Evolutionary conservation across 1,140 invertebrate species (phyloP).

Genomic region (Diprion similis): DNA sequence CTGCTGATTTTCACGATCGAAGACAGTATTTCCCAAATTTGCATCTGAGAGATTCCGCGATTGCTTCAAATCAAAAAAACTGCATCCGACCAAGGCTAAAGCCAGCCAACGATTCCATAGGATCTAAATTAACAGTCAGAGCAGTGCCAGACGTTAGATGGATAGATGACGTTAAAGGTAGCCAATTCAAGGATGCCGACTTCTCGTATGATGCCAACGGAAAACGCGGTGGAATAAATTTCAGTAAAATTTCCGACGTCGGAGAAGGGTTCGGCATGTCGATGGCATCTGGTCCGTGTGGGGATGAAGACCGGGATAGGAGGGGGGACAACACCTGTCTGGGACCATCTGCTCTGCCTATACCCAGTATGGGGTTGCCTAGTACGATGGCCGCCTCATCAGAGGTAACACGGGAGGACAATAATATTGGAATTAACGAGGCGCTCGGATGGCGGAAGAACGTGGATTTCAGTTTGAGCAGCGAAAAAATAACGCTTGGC

Average conservation of each 20-base stretch:
- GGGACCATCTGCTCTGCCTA: conserved; percentile 43
- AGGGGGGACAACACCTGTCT: conserved; percentile 47
- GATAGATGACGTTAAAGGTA: conserved; percentile 30
- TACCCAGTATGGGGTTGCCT: conserved; percentile 22
- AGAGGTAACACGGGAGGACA: not conserved
- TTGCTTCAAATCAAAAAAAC: conserved; percentile 42
- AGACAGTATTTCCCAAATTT: conserved; percentile 32
- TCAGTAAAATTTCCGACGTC: not conserved
- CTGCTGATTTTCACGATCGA: conserved; percentile 75
- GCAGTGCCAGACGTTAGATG: conserved; percentile 47
- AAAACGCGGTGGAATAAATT: conserved; percentile 16
- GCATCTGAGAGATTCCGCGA: conserved; percentile 45
- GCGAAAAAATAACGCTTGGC: conserved; percentile 14
- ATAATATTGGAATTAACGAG: conserved; percentile 23
- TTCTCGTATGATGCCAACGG: not conserved
- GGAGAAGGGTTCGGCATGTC: conserved; percentile 26
- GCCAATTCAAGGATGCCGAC: not conserved
- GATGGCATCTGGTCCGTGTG: conserved; percentile 21
- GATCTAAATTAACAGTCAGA: conserved; percentile 48
- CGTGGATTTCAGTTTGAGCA: conserved; percentile 38
- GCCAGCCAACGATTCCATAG: conserved; percentile 30
- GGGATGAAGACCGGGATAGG: conserved; percentile 32
- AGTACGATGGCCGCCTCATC: not conserved
- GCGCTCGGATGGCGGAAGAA: conserved; percentile 46
- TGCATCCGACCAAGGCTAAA: conserved; percentile 27